Conservation (phyloP, 2,888 invertebrate genomes). For the Disparrhopalites patrizii region DNA sequence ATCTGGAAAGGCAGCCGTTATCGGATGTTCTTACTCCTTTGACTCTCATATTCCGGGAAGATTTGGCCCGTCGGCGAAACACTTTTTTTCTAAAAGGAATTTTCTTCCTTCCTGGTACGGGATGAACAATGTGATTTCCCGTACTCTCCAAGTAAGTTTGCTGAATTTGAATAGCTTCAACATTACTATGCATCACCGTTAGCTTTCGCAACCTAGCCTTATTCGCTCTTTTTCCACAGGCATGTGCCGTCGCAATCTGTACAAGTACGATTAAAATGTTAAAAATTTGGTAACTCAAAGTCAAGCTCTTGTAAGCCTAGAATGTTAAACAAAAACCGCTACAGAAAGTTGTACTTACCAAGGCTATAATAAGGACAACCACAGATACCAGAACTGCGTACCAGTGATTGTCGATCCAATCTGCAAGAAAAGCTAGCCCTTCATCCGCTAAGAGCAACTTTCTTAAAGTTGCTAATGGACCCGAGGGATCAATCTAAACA, state of each 20-base stretch:
- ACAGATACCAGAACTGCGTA: slow-evolving; percentile 77
- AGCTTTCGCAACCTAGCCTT: slow-evolving; percentile 79
- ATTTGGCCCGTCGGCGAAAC: slow-evolving; percentile 50
- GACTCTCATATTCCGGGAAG: slow-evolving; percentile 11
- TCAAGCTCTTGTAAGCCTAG: too few relatives aligned
- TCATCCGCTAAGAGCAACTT: slow-evolving; percentile 82
- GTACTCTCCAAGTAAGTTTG: slow-evolving; percentile 62
- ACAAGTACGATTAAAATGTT: too few relatives aligned
- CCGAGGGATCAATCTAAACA: slow-evolving; percentile 76
- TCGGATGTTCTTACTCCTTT: slow-evolving; percentile 17
- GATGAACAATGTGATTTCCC: slow-evolving; percentile 71
- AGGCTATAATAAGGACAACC: slow-evolving; percentile 64
- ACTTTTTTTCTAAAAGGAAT: slow-evolving; percentile 83
- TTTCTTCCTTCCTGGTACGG: slow-evolving; percentile 75
- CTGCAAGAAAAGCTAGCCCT: slow-evolving; percentile 80
- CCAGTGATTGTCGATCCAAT: slow-evolving; percentile 86
- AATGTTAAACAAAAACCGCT: slow-evolving; percentile 5
- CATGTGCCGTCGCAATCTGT: slow-evolving; percentile 73
- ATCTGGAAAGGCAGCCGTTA: neutral
- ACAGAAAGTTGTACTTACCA: slow-evolving; percentile 62
- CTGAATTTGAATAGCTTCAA: slow-evolving; percentile 79
- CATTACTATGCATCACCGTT: slow-evolving; percentile 84
- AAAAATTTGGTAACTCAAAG: too few relatives aligned
- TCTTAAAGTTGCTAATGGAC: slow-evolving; percentile 81
- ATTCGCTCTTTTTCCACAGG: slow-evolving; percentile 71